Evolutionary conservation across 2,888 invertebrate species (phyloP).

Genomic region (Chloromyia formosa): DNA sequence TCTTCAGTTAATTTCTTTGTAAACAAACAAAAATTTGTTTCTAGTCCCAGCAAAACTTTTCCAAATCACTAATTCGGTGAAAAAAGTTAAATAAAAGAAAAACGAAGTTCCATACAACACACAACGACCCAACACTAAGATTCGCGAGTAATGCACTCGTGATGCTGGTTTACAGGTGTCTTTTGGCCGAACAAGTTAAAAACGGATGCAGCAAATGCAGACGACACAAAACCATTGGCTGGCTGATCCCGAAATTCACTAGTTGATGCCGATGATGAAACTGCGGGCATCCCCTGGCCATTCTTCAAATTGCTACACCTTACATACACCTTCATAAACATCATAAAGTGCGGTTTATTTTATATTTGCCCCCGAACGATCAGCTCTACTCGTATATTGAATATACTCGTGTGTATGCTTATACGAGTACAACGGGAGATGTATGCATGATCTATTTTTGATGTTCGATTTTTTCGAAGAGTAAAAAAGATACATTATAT

Average conservation of each 20-base stretch:
- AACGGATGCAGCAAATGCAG: neutral
- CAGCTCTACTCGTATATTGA: neutral
- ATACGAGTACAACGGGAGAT: too few species aligned
- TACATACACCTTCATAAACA: slow-evolving; percentile 32
- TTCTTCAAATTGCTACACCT: neutral
- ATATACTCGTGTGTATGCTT: neutral
- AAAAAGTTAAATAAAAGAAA: too few species aligned
- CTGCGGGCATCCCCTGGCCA: neutral
- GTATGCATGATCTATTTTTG: slow-evolving; percentile 33
- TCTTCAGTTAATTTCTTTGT: neutral
- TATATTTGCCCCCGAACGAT: slow-evolving; percentile 30
- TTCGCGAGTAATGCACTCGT: neutral
- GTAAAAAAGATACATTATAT: too few species aligned
- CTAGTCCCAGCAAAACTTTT: too few species aligned
- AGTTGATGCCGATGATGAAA: neutral
- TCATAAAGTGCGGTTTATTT: neutral
- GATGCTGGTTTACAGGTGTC: slow-evolving; percentile 33
- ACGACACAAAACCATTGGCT: slow-evolving; percentile 9
- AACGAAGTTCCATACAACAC: too few species aligned
- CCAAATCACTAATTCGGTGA: too few species aligned
- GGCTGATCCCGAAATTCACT: slow-evolving; percentile 32
- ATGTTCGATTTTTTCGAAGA: slow-evolving; percentile 2
- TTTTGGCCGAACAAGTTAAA: slow-evolving; percentile 27
- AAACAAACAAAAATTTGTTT: neutral
- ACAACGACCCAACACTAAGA: neutral